Conservation (phyloP, 2,113 vertebrate genomes). For the Syrmaticus mikado region DNA sequence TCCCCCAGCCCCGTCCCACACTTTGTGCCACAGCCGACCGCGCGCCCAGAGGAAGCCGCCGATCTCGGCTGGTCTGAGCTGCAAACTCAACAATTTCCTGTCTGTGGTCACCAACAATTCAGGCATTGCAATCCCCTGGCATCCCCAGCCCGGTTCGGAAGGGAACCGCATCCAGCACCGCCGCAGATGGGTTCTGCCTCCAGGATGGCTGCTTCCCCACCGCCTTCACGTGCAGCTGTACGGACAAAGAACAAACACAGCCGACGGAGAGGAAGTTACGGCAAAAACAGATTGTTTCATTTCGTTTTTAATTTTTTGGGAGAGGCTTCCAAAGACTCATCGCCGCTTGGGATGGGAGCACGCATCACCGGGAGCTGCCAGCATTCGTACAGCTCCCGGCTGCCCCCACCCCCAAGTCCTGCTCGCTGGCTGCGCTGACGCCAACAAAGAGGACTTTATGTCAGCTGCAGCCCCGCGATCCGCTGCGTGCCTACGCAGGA, state of each 20-base stretch:
- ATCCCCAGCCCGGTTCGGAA: not conserved
- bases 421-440: not conserved
- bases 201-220: not conserved
- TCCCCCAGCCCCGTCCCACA: not conserved
- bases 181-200: too few species aligned
- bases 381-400: accelerated
- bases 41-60: slow-evolving; percentile 63
- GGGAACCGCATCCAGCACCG: not conserved
- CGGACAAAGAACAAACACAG: not conserved
- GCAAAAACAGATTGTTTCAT: too few species aligned
- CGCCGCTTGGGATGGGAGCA: accelerated
- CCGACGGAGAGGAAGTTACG: not conserved
- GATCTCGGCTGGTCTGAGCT: slow-evolving; percentile 63
- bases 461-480: not conserved
- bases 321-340: not conserved
- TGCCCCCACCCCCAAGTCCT: slow-evolving; percentile 11
- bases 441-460: slow-evolving; percentile 46
- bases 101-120: slow-evolving; percentile 55
- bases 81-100: slow-evolving; percentile 72
- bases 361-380: not conserved
- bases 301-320: too few species aligned
- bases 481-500: not conserved
- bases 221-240: not conserved
- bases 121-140: not conserved
- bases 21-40: not conserved